These are phyloP conservation scores for Lacanobia oleracea DNA, from an alignment of 2,888 invertebrate species.

Conservation along the genomic window DNA sequence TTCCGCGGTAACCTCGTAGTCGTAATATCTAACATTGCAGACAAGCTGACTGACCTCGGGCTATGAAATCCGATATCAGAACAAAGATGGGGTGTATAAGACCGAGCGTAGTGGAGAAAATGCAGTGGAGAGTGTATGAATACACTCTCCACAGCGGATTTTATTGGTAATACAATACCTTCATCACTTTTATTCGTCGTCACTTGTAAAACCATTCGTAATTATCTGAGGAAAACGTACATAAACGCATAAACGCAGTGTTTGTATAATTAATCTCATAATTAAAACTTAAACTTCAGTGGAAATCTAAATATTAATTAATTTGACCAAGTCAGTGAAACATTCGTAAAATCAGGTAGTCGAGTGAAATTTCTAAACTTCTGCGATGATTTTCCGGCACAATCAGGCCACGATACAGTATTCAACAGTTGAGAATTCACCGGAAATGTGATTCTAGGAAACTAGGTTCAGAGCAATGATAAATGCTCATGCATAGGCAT, in stretches of 20 bases:
- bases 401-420: background rate
- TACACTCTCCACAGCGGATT: background rate
- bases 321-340: background rate
- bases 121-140: slow-evolving; percentile 7
- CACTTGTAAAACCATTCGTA: background rate
- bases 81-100: slow-evolving; percentile 27
- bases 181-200: background rate
- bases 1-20: slow-evolving; percentile 13
- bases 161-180: background rate
- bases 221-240: background rate
- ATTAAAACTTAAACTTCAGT: background rate
- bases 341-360: slow-evolving; percentile 1
- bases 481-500: slow-evolving; percentile 50
- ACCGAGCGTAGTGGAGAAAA: slow-evolving; percentile 15
- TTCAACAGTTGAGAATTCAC: background rate
- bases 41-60: slow-evolving; percentile 20
- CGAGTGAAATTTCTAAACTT: background rate
- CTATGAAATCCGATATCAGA: slow-evolving; percentile 34
- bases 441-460: slow-evolving; percentile 3
- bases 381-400: background rate
- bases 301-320: slow-evolving; percentile 2
- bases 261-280: background rate
- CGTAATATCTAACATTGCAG: slow-evolving; percentile 15
- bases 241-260: background rate
- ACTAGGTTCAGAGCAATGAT: slow-evolving; percentile 9